Evolutionary conservation across 2,797 vertebrate species (phyloP).

Genomic region (Hapalemur alaotrensis): DNA sequence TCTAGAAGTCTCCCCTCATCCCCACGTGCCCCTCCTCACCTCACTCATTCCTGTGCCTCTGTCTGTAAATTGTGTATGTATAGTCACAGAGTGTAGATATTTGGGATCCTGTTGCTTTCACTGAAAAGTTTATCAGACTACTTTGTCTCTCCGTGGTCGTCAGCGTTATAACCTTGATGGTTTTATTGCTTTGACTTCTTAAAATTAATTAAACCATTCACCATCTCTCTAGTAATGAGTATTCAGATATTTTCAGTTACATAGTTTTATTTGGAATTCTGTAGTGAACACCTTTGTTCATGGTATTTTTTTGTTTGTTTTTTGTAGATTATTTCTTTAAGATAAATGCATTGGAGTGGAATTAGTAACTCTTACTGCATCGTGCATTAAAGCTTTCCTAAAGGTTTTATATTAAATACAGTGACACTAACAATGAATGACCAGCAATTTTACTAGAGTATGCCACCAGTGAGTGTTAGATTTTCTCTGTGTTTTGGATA

Average conservation of each 20-base stretch:
- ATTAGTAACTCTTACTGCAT: background rate
- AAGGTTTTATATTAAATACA: background rate
- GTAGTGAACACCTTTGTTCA: background rate
- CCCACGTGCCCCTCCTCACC: background rate
- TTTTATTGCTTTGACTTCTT: background rate
- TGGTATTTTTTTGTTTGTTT: background rate
- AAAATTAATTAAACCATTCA: background rate
- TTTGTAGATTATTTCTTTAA: background rate
- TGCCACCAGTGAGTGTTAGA: background rate
- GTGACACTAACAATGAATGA: background rate
- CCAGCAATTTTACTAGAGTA: background rate
- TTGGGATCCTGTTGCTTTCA: background rate
- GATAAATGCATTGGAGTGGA: background rate
- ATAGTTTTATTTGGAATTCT: background rate
- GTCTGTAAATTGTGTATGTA: background rate
- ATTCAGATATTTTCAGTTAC: background rate
- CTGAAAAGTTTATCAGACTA: background rate
- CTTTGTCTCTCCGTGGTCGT: background rate
- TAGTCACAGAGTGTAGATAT: background rate
- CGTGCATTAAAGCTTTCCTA: background rate
- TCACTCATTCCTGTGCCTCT: background rate
- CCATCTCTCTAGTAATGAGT: background rate
- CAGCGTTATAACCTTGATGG: background rate
- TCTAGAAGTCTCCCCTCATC: background rate
- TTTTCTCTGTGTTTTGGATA: background rate